Evolutionary conservation across 2,888 invertebrate genomes (phyloP).

Genomic region (Diadromus collaris): DNA sequence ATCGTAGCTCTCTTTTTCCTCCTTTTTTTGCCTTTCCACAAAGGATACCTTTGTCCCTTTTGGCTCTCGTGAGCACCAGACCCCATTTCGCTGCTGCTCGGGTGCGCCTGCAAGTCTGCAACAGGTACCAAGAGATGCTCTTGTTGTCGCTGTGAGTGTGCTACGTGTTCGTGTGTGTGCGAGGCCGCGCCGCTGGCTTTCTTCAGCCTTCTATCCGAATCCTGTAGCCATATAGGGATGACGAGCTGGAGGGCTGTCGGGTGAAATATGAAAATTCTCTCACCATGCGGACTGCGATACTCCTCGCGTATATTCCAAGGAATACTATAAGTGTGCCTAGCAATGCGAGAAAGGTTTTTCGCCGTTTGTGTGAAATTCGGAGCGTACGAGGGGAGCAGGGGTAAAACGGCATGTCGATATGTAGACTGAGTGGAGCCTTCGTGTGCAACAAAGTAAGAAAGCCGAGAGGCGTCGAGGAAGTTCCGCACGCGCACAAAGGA

Average conservation of each 20-base stretch:
- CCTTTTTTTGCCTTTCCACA: not conserved
- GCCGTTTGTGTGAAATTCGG: not conserved
- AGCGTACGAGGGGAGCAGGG: conserved; percentile 59
- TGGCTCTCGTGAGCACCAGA: conserved; percentile 28
- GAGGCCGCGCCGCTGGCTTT: conserved; percentile 20
- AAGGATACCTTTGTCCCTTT: conserved; percentile 37
- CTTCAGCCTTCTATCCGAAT: conserved; percentile 19
- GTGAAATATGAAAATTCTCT: conserved; percentile 37
- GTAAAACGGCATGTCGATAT: conserved; percentile 72
- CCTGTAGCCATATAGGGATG: not conserved
- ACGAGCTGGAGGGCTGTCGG: not conserved
- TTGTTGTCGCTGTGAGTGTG: conserved; percentile 3
- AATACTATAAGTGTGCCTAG: conserved; percentile 13
- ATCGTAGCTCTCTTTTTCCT: conserved; percentile 31
- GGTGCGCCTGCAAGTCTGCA: conserved; percentile 34
- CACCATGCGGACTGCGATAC: conserved; percentile 23
- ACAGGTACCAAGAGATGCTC: conserved; percentile 52
- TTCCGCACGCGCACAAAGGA: conserved; percentile 33
- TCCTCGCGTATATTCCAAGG: conserved; percentile 40
- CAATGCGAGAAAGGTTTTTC: conserved; percentile 27
- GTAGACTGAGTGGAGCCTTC: conserved; percentile 66
- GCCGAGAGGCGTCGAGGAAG: conserved; percentile 70
- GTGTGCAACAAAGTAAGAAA: conserved; percentile 68
- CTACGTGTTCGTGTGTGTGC: not conserved
- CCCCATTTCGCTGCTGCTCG: conserved; percentile 23